Evolutionary conservation across 2,888 invertebrate genomes (phyloP).

Genomic region (Rhorus exstirpatorius): DNA sequence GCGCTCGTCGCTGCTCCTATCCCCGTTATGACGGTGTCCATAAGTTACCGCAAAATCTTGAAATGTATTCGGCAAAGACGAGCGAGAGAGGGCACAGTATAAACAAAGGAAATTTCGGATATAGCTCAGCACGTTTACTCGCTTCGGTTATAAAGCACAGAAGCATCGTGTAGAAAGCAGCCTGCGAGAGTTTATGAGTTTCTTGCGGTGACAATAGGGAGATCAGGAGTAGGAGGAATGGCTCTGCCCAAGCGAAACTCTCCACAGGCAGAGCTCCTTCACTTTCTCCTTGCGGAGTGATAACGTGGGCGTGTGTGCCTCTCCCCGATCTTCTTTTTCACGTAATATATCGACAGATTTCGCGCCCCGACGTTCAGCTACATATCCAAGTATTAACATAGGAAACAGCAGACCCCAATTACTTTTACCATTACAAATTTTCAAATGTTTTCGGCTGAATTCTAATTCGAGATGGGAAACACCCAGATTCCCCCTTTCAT

Average conservation of each 20-base stretch:
- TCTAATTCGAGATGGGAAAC: no score
- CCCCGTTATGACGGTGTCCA: no score
- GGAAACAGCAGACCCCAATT: no score
- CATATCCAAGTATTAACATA: no score
- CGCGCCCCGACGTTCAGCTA: not conserved
- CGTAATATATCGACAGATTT: constrained; percentile 23
- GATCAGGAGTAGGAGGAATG: constrained; percentile 50
- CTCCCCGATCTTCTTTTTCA: constrained; percentile 26
- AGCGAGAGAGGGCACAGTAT: not conserved
- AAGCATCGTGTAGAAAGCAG: constrained; percentile 57
- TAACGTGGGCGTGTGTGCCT: constrained; percentile 50
- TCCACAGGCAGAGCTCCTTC: constrained; percentile 45
- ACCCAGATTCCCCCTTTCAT: no score
- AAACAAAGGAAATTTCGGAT: constrained; percentile 32
- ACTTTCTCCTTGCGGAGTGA: constrained; percentile 59
- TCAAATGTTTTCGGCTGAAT: no score
- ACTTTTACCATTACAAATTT: no score
- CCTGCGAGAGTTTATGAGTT: constrained; percentile 60
- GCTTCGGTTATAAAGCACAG: constrained; percentile 13
- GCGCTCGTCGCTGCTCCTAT: no score
- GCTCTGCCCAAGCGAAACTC: constrained; percentile 43
- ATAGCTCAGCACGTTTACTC: constrained; percentile 49
- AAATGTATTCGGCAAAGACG: no score
- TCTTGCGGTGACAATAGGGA: constrained; percentile 61
- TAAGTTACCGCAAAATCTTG: no score